Evolutionary conservation across 2,888 invertebrate genomes (phyloP).

Genomic region (Aphelenchoides bicaudatus): DNA sequence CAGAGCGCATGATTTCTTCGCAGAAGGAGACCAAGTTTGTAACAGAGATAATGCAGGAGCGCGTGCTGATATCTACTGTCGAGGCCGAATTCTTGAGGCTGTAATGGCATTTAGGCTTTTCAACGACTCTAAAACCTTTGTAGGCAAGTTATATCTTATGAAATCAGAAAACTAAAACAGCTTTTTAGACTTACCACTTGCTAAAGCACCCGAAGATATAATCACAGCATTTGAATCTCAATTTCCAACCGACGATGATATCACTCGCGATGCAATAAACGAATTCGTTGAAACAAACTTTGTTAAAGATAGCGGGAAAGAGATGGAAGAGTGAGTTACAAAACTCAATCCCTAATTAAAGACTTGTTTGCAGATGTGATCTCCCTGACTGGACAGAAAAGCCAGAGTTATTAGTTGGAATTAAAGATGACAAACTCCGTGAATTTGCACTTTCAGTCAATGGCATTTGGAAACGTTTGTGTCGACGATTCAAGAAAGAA

Average conservation of each 20-base stretch:
- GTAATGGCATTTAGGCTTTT: slow-evolving; percentile 45
- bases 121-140: slow-evolving; percentile 36
- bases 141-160: slow-evolving; percentile 28
- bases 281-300: slow-evolving; percentile 50
- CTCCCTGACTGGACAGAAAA: slow-evolving; percentile 60
- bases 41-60: slow-evolving; percentile 48
- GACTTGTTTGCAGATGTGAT: slow-evolving; percentile 36
- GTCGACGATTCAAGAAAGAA: slow-evolving; percentile 55
- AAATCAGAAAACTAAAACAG: slow-evolving; percentile 15
- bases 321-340: slow-evolving; percentile 40
- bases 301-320: slow-evolving; percentile 43
- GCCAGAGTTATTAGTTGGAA: slow-evolving; percentile 71
- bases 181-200: slow-evolving; percentile 31
- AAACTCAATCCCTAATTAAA: not conserved
- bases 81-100: slow-evolving; percentile 46
- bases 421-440: slow-evolving; percentile 70
- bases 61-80: slow-evolving; percentile 46
- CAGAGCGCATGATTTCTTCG: not conserved
- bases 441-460: slow-evolving; percentile 71
- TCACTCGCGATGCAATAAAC: slow-evolving; percentile 30
- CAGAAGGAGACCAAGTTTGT: slow-evolving; percentile 63
- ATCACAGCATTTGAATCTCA: slow-evolving; percentile 18
- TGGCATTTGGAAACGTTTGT: slow-evolving; percentile 63
- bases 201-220: slow-evolving; percentile 21
- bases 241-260: slow-evolving; percentile 38